Base-by-base conservation (phyloP, 2,888 invertebrate genomes). In the Lepas anatifera region DNA sequence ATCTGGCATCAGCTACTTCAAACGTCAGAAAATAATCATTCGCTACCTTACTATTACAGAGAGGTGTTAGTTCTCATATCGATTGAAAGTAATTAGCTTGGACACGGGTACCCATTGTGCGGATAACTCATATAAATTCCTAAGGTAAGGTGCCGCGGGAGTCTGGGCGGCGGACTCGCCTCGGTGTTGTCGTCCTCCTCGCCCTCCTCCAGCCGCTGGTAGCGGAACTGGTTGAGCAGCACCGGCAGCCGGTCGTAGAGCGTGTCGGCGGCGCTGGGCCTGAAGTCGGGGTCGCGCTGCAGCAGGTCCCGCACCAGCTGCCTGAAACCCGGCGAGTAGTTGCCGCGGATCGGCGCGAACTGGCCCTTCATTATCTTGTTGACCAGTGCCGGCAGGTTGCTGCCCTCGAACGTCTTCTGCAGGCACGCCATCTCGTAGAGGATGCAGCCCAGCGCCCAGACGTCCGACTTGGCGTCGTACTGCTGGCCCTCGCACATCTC, bases 381-480 rank as follows among this genome's bases (percentile, higher is more conserved):
- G 43, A 89, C 87, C 35, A 89, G 79, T 39, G 87, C 86, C 4
- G 89, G 87, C 27, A 89, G 80, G 79, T 87, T 89, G 46, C 86
- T 84, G 0, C 87, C 89, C 58, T 88, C 87, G 79, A 89, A 89
- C 1, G 89, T 86, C 78, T 86, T 87, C 76, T 86, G 85, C 32
- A 88, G 80, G 76, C 87, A 86, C 32, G 86, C 85, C 83, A 89
- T 86, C 79, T 89, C 89, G 76, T 89, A 89, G 58, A 90, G 79
- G 75, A 89, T 87, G 78, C 89, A 90, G 22, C 89, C 88, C 70
- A 89, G 78, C 0, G 89, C 88, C 89, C 89, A 90, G 73, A 89
- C 86, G 77, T 89, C 89, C 46, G 88, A 87, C 78, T 89, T 89
- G 76, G 87, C 85, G 77, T 88, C 86, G 77, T 89, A 89, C 67